Base-by-base conservation (phyloP, 2,797 vertebrate species). In the Jordanella pulchra region DNA sequence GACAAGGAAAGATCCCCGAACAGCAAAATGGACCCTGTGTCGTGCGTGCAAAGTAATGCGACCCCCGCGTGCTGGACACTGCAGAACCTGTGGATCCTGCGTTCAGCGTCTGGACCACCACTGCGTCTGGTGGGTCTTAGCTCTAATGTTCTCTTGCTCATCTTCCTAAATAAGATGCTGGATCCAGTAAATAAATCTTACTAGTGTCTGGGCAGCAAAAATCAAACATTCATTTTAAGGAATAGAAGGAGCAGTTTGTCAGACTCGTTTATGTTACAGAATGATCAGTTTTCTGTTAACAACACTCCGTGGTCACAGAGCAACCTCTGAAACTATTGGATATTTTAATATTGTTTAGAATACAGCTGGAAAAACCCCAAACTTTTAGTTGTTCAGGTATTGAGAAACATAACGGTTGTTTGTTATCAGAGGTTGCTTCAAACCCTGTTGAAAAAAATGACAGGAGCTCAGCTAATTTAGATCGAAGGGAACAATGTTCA, bases 1-100 rank as follows among this genome's bases (percentile, higher is more conserved):
- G 32, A 67, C 21, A 65, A 53, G 66, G 23, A 61, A 73, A 55
- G 64, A 71, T 18, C 10, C 60, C 7, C 32, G 76, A 50, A 64
- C 79, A 72, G 71, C 69, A 28, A 86, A 86, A 73, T 88, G 89
- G 85, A 78, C 72, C 84, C 88, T 79, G 77, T 96, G 96, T 78
- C 77, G 91, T 12, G 87, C 92, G 71, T 98, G 97, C 79, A 95
- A 93, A 83, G 88, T 96, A 85, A 82, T 91, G 65, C 94, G 94
- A 12, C 96, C 96, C 1, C 95, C 96, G 0, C 77, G 92, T 28
- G 86, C 91, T 0, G 93, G 92, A 79, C 93, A 93, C 81, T 93
- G 92, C 84, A 84, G 88, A 7, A 92, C 88, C 69, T 93, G 92
- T 51, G 87, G 89, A 23, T 77, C 74, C 35, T 92, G 92, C 68